Evolutionary conservation across 2,113 vertebrate genomes (phyloP).

Genomic region (Nycticebus coucang): DNA sequence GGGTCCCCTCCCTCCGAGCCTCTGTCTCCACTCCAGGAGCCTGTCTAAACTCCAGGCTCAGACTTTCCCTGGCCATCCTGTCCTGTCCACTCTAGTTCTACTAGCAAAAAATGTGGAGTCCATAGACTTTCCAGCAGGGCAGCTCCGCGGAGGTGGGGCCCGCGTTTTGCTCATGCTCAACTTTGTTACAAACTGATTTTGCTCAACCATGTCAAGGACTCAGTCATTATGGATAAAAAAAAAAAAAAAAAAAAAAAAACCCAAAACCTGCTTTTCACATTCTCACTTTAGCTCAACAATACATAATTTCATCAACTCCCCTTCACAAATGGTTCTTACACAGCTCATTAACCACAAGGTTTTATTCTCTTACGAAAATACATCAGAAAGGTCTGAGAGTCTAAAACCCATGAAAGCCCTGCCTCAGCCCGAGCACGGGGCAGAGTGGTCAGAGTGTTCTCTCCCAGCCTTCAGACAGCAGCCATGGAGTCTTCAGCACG

Average conservation of each 20-base stretch:
- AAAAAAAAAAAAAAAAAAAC: neutral
- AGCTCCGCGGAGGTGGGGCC: neutral
- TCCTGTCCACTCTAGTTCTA: neutral
- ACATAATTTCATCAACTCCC: neutral
- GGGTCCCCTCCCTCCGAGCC: neutral
- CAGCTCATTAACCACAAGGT: neutral
- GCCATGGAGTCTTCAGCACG: neutral
- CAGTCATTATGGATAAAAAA: neutral
- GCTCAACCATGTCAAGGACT: neutral
- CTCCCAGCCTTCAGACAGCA: neutral
- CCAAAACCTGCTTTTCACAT: neutral
- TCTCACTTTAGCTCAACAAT: neutral
- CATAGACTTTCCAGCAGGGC: neutral
- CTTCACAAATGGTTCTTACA: neutral
- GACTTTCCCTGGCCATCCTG: neutral
- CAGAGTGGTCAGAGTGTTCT: neutral
- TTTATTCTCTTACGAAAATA: slow-evolving; percentile 11
- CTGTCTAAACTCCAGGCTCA: neutral
- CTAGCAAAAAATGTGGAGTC: neutral
- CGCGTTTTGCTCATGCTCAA: neutral
- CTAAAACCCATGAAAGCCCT: neutral
- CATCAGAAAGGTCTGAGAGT: neutral
- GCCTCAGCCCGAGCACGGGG: neutral
- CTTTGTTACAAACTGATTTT: neutral
- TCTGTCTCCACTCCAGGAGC: neutral